These are phyloP conservation scores for Homarus gammarus DNA, from an alignment of 2,888 invertebrate genomes.

Conservation along the genomic window DNA sequence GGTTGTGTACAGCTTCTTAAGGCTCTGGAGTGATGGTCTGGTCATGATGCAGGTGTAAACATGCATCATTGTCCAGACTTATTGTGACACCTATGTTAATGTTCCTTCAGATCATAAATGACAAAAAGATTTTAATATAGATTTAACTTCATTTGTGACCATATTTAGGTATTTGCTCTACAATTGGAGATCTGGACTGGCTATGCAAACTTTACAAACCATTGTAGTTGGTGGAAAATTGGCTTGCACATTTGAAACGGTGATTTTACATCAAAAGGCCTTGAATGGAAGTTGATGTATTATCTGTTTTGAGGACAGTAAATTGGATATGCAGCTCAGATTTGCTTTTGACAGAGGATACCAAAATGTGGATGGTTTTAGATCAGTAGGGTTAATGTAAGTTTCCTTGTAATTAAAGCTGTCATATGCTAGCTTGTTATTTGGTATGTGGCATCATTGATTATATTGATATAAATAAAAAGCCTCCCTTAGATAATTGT, in stretches of 20 bases:
- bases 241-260: conserved; percentile 1
- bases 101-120: background rate
- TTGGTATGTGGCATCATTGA: conserved; percentile 38
- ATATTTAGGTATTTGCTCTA: conserved; percentile 60
- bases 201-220: background rate
- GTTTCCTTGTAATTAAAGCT: conserved; percentile 39
- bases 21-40: conserved; percentile 62
- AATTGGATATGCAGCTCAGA: conserved; percentile 2
- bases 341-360: background rate
- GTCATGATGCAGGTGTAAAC: conserved; percentile 71
- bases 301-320: background rate
- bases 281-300: background rate
- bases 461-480: conserved; percentile 22
- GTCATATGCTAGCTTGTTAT: conserved; percentile 42
- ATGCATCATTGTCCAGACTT: conserved; percentile 71
- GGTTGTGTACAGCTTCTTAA: conserved; percentile 65
- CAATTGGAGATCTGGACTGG: conserved; percentile 14
- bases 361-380: conserved; percentile 48
- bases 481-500: conserved; percentile 31
- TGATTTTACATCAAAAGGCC: background rate
- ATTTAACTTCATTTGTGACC: conserved; percentile 1
- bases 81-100: conserved; percentile 46
- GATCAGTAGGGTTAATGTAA: conserved; percentile 46
- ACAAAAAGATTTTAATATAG: background rate
- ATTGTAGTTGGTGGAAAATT: background rate